Conservation (phyloP, 2,113 vertebrate species). For the Etheostoma spectabile region DNA sequence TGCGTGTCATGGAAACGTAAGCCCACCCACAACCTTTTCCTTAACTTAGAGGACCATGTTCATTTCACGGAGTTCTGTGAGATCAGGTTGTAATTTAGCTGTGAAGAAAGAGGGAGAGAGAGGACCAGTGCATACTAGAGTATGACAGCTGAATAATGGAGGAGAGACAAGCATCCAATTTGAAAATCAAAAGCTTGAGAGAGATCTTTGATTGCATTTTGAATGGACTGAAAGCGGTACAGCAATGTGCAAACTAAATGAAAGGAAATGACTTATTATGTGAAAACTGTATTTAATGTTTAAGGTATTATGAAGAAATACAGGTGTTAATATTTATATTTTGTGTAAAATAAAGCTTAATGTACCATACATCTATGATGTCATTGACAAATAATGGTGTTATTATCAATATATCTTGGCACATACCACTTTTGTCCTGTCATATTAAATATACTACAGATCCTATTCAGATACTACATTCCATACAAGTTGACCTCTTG, state of each 20-base stretch:
- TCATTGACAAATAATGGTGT: background rate
- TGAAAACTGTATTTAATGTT: conserved; percentile 66
- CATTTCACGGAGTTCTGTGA: too few relatives aligned
- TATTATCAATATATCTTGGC: background rate
- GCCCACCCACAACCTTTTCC: too few relatives aligned
- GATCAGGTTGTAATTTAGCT: conserved; percentile 13
- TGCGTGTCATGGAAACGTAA: too few relatives aligned
- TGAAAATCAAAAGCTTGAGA: conserved; percentile 5
- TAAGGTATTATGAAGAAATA: conserved; percentile 19
- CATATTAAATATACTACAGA: background rate
- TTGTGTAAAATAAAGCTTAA: conserved; percentile 50
- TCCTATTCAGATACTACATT: background rate
- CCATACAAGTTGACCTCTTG: background rate
- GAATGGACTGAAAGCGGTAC: conserved; percentile 62
- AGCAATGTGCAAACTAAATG: conserved; percentile 44
- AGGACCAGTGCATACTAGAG: background rate
- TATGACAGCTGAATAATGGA: conserved; percentile 22
- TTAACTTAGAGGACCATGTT: too few relatives aligned
- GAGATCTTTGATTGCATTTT: background rate
- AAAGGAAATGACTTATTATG: conserved; percentile 5
- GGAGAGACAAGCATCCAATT: conserved; percentile 5
- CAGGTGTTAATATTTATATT: conserved; percentile 70
- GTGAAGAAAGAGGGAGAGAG: background rate
- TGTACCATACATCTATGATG: conserved; percentile 2
- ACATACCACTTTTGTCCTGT: background rate